Evolutionary conservation across 2,113 vertebrate genomes (phyloP).

Genomic region (Hyperopisus bebe): DNA sequence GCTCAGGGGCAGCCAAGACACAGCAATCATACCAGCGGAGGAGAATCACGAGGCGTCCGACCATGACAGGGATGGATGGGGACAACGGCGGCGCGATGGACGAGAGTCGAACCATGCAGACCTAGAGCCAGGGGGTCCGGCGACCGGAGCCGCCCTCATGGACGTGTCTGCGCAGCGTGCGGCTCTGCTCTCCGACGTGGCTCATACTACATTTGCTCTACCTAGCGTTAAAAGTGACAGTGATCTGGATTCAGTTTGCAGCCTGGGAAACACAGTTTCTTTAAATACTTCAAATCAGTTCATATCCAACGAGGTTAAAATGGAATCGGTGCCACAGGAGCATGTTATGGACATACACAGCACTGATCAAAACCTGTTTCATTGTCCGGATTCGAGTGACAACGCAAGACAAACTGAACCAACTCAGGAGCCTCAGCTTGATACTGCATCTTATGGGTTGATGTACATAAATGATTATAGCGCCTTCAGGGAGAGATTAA

Average conservation of each 20-base stretch:
- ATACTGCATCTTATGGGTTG: constrained; percentile 17
- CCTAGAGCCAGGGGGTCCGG: constrained; percentile 19
- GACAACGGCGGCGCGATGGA: neutral
- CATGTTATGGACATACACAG: neutral
- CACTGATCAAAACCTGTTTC: neutral
- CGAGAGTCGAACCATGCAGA: neutral
- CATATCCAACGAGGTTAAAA: constrained; percentile 25
- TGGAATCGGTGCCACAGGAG: constrained; percentile 12
- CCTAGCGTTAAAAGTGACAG: neutral
- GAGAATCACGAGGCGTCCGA: neutral
- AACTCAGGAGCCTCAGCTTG: neutral
- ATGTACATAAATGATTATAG: constrained; percentile 30
- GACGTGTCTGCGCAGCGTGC: neutral
- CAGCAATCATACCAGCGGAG: neutral
- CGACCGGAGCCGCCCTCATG: neutral
- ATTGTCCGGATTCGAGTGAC: constrained; percentile 43
- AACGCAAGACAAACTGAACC: constrained; percentile 28
- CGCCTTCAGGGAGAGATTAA: constrained; percentile 27
- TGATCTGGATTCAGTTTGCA: neutral
- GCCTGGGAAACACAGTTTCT: neutral
- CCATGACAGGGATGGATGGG: neutral
- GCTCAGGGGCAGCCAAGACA: constrained; percentile 5
- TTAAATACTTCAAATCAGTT: neutral
- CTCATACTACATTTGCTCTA: neutral
- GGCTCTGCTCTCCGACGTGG: neutral